phyloP scores from a whole-genome alignment of 2,888 invertebrate species.

The Leistus spinibarbis region DNA sequence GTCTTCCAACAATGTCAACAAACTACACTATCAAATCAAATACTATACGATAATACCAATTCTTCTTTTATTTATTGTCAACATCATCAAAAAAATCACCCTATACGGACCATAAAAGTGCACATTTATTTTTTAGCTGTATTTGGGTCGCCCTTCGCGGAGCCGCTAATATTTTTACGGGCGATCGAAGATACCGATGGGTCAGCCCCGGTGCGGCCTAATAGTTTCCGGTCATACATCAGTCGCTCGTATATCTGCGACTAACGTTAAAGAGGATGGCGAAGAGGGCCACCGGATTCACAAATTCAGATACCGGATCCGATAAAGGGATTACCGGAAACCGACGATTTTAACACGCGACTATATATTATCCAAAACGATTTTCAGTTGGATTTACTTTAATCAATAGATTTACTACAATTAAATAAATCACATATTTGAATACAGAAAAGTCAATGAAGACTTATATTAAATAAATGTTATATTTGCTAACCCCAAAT shows the following conservation, averaged over 20 bases:
- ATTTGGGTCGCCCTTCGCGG: background rate
- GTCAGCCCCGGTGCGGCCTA: conserved; percentile 54
- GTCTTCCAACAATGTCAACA: too few species aligned
- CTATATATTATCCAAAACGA: conserved; percentile 12
- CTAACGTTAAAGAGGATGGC: too few species aligned
- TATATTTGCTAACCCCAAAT: too few species aligned
- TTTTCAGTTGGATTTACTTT: background rate
- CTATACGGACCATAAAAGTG: conserved; percentile 30
- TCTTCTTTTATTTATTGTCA: background rate
- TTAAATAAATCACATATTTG: too few species aligned
- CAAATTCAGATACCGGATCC: conserved; percentile 15
- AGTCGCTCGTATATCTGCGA: conserved; percentile 45
- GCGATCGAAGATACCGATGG: conserved; percentile 58
- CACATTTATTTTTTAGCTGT: background rate
- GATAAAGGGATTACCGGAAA: conserved; percentile 33
- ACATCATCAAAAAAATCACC: background rate
- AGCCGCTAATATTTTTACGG: conserved; percentile 59
- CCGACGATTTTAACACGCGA: conserved; percentile 21
- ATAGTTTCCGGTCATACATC: conserved; percentile 56
- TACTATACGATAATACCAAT: background rate
- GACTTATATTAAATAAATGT: too few species aligned
- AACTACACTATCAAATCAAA: too few species aligned
- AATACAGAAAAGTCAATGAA: too few species aligned
- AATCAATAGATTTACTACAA: too few species aligned
- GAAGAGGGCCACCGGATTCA: conserved; percentile 46